These are phyloP conservation scores for Polypterus senegalus DNA, from an alignment of 2,113 vertebrate genomes.

Conservation along the genomic window DNA sequence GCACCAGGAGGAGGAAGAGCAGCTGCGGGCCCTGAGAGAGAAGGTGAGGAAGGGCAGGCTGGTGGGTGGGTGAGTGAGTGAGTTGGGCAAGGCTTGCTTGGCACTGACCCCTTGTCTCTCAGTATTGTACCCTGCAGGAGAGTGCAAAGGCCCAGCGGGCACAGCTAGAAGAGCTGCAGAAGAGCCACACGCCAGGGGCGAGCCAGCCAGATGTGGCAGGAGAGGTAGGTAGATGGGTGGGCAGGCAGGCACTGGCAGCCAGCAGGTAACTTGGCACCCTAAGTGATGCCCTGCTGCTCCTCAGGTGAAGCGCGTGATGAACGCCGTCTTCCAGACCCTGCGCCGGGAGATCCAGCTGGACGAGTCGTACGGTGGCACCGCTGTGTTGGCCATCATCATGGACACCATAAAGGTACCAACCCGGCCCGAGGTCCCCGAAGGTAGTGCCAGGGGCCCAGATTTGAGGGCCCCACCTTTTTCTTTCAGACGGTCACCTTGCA, in stretches of 20 bases:
- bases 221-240: slow-evolving; percentile 62
- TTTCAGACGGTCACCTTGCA: slow-evolving; percentile 74
- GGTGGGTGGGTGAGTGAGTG: not conserved
- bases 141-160: slow-evolving; percentile 17
- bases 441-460: not conserved
- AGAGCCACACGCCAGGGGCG: slow-evolving; percentile 4
- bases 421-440: no score
- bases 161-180: slow-evolving; percentile 42
- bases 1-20: slow-evolving; percentile 39
- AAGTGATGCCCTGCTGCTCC: slow-evolving; percentile 1
- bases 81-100: slow-evolving; percentile 1
- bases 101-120: slow-evolving; percentile 31
- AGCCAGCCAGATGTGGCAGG: slow-evolving; percentile 43
- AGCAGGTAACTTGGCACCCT: no score
- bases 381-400: slow-evolving; percentile 64
- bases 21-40: slow-evolving; percentile 46
- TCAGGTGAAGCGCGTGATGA: slow-evolving; percentile 95
- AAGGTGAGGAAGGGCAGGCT: slow-evolving; percentile 37
- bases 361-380: slow-evolving; percentile 68
- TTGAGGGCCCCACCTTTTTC: slow-evolving; percentile 7
- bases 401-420: slow-evolving; percentile 76
- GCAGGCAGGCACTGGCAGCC: not conserved
- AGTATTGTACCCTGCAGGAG: slow-evolving; percentile 43
- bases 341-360: slow-evolving; percentile 73
- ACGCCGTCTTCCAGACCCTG: slow-evolving; percentile 81